phyloP scores from a whole-genome alignment of 1,140 invertebrate genomes.

The Schlechtendalia chinensis region DNA sequence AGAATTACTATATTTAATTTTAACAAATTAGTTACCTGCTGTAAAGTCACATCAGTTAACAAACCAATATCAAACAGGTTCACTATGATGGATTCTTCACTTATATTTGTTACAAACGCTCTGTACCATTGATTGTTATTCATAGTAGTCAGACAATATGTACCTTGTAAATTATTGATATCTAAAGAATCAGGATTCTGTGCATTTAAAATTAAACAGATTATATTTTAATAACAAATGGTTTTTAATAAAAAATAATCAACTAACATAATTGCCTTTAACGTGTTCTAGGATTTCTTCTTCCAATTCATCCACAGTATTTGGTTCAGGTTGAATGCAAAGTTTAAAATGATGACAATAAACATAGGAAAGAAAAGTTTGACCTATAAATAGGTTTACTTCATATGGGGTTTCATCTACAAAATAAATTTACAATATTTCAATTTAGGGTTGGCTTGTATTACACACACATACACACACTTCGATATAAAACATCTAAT shows the following conservation, averaged over 20 bases:
- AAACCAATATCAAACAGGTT: conserved; percentile 46
- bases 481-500: too few relatives aligned
- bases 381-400: conserved; percentile 22
- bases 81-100: conserved; percentile 17
- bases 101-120: conserved; percentile 16
- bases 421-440: background rate
- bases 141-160: conserved; percentile 27
- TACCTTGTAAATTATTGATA: background rate
- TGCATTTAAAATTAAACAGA: background rate
- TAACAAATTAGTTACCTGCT: conserved; percentile 4
- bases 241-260: background rate
- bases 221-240: background rate
- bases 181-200: background rate
- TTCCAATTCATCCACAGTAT: conserved; percentile 36
- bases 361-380: conserved; percentile 30
- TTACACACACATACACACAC: too few relatives aligned
- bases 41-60: background rate
- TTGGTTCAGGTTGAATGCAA: conserved; percentile 41
- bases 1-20: background rate
- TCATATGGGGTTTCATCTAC: conserved; percentile 40
- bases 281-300: conserved; percentile 9
- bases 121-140: conserved; percentile 34
- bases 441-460: too few relatives aligned
- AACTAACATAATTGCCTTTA: conserved; percentile 9
- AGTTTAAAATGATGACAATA: conserved; percentile 11